Evolutionary conservation across 2,888 invertebrate genomes (phyloP).

Genomic region (Phortica magna): DNA sequence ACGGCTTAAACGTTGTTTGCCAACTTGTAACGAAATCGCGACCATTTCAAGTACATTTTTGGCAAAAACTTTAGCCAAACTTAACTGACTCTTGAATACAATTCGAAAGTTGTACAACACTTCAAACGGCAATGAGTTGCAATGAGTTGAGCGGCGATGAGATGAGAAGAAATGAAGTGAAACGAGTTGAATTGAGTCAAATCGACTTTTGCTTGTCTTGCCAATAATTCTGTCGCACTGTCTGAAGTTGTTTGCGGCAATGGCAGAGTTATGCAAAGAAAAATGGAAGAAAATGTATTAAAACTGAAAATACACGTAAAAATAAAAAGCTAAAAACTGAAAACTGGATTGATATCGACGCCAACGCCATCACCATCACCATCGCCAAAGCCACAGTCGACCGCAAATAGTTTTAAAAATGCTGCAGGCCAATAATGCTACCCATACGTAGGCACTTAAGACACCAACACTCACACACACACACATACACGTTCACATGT

Average conservation of each 20-base stretch:
- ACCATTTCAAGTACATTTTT: background rate
- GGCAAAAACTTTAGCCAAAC: background rate
- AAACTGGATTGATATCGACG: background rate
- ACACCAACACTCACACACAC: background rate
- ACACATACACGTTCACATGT: background rate
- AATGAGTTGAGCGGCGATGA: no score
- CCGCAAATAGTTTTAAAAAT: background rate
- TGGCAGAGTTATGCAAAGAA: background rate
- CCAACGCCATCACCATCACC: background rate
- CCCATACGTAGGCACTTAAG: background rate
- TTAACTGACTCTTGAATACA: background rate
- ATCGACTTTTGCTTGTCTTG: background rate
- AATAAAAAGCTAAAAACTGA: no score
- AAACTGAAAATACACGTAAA: background rate
- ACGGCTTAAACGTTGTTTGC: background rate
- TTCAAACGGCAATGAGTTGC: background rate
- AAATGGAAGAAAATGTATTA: background rate
- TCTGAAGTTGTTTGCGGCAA: slow-evolving; percentile 23
- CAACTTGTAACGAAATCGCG: background rate
- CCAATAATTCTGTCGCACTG: slow-evolving; percentile 4
- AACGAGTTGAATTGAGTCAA: background rate
- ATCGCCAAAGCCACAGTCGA: background rate
- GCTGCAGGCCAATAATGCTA: background rate
- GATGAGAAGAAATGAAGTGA: background rate
- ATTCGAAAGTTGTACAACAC: background rate